These are phyloP conservation scores for Varecia variegata DNA, from an alignment of 2,797 vertebrate species.

Conservation along the genomic window DNA sequence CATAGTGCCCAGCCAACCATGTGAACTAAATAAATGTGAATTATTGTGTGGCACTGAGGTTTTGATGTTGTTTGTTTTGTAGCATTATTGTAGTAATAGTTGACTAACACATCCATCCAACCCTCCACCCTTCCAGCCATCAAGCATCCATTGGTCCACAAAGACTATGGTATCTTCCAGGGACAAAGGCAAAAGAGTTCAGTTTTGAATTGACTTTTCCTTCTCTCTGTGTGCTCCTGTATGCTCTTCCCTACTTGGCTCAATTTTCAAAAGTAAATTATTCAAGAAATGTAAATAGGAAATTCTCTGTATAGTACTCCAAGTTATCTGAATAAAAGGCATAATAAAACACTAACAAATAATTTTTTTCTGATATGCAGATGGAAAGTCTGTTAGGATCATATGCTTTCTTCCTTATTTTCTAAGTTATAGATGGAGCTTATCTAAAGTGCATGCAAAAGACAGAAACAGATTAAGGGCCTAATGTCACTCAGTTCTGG, in stretches of 20 bases:
- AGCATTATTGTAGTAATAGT: background rate
- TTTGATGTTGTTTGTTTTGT: background rate
- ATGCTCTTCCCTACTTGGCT: background rate
- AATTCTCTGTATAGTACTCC: background rate
- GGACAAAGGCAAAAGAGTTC: background rate
- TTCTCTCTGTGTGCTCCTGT: background rate
- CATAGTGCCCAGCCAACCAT: background rate
- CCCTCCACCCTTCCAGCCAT: background rate
- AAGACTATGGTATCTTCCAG: background rate
- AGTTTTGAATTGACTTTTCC: background rate
- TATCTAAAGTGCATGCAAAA: background rate
- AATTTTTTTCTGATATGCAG: background rate
- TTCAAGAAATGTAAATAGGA: background rate
- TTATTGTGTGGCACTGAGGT: background rate
- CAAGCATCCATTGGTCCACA: background rate
- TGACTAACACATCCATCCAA: background rate
- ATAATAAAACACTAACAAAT: background rate
- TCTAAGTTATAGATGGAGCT: background rate
- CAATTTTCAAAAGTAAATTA: constrained; percentile 36
- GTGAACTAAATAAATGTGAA: background rate
- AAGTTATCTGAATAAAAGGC: background rate
- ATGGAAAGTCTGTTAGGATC: background rate
- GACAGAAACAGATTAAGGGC: background rate
- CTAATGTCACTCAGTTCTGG: background rate
- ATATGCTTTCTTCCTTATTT: background rate